Evolutionary conservation across 1,140 invertebrate genomes (phyloP).

Genomic region (Eubasilissa regina): DNA sequence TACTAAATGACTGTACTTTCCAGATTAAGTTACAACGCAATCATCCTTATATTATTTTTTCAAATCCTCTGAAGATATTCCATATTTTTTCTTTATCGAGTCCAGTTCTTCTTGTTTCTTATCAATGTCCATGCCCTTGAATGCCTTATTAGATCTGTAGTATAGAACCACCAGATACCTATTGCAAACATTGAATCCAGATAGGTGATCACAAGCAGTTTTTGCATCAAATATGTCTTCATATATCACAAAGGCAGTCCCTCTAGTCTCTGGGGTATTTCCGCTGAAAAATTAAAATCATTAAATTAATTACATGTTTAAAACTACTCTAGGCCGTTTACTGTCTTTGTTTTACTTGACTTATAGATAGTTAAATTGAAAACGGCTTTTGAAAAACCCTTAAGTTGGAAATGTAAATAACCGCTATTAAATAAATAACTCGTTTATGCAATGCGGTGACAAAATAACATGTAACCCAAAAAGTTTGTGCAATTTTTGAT

Average conservation of each 20-base stretch:
- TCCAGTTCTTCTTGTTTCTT: constrained; percentile 98
- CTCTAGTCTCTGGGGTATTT: constrained; percentile 97
- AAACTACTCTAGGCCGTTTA: too few species aligned
- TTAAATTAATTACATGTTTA: too few species aligned
- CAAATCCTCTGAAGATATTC: constrained; percentile 73
- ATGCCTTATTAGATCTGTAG: constrained; percentile 95
- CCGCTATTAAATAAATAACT: too few species aligned
- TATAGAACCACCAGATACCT: constrained; percentile 98
- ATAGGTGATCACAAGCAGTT: constrained; percentile 99
- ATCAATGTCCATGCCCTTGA: constrained; percentile 96
- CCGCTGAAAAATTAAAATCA: constrained; percentile 78
- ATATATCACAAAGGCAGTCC: constrained; percentile 99
- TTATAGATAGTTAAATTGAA: too few species aligned
- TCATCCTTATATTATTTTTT: constrained; percentile 63
- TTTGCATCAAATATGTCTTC: constrained; percentile 99
- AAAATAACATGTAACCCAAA: too few species aligned
- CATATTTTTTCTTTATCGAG: constrained; percentile 96
- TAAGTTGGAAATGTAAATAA: too few species aligned
- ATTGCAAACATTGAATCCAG: constrained; percentile 99
- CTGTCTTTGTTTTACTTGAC: too few species aligned
- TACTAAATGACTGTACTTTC: too few species aligned
- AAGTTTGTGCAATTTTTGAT: too few species aligned
- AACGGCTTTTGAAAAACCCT: too few species aligned
- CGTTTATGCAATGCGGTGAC: too few species aligned
- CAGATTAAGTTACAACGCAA: too few species aligned